Conservation (phyloP, 2,797 vertebrate species). For the Synanceia verrucosa region DNA sequence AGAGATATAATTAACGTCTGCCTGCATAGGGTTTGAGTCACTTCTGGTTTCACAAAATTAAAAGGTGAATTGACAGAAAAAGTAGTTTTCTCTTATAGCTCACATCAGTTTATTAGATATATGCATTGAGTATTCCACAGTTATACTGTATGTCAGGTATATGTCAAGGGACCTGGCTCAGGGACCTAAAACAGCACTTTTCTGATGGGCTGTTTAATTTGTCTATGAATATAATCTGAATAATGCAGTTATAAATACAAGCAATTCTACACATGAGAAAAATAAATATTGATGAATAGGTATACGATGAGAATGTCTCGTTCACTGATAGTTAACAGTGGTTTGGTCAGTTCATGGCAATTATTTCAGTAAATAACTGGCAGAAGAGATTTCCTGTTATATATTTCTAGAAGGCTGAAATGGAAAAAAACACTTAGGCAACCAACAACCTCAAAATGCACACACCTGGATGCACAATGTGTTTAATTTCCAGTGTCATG, state of each 20-base stretch:
- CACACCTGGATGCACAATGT: constrained; percentile 1
- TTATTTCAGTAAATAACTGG: background rate
- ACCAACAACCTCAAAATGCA: background rate
- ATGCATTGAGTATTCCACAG: background rate
- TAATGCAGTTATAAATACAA: background rate
- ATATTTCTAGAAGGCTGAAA: background rate
- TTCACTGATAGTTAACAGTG: background rate
- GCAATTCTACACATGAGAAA: background rate
- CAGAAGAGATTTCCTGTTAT: background rate
- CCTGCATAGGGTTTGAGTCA: too few relatives aligned
- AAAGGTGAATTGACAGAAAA: background rate
- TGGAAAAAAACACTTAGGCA: constrained; percentile 20
- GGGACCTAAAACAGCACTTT: background rate
- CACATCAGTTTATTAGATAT: background rate
- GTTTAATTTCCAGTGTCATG: constrained; percentile 12
- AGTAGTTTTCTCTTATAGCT: too few relatives aligned
- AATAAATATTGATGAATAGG: background rate
- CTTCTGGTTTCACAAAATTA: background rate
- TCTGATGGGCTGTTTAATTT: background rate
- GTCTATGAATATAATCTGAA: background rate
- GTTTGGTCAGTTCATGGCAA: background rate
- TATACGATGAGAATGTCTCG: background rate
- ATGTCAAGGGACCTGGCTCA: background rate
- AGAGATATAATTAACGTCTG: too few relatives aligned
- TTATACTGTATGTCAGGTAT: too few relatives aligned